Conservation (phyloP, 2,797 vertebrate species). For the Chaetodon trifasciatus region DNA sequence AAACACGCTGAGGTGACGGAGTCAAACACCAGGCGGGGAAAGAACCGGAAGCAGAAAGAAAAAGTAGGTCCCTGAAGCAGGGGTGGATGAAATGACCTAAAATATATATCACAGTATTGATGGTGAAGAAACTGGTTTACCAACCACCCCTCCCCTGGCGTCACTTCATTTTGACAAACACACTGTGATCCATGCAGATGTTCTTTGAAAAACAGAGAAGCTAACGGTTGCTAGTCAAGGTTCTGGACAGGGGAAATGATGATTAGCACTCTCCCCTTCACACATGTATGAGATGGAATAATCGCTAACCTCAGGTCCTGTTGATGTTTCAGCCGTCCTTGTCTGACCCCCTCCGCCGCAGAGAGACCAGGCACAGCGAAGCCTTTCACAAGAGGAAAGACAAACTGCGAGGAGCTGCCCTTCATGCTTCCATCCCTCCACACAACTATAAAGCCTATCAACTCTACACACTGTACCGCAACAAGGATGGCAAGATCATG, state of each 20-base stretch:
- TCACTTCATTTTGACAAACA: not conserved
- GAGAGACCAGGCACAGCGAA: constrained; percentile 83
- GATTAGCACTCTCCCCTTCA: not conserved
- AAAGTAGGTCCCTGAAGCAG: constrained; percentile 64
- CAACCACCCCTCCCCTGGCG: too few relatives aligned
- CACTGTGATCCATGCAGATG: not conserved
- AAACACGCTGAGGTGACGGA: constrained; percentile 76
- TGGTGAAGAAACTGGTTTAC: too few relatives aligned
- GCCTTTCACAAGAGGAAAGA: constrained; percentile 81
- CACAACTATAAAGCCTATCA: constrained; percentile 96
- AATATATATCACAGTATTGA: too few relatives aligned
- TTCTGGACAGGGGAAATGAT: not conserved
- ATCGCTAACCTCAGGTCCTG: not conserved
- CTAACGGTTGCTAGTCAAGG: rapidly evolving
- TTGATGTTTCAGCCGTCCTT: constrained; percentile 85
- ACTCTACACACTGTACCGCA: constrained; percentile 95
- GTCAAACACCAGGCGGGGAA: constrained; percentile 79
- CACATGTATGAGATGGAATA: not conserved
- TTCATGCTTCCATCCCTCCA: constrained; percentile 81
- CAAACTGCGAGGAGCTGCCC: constrained; percentile 82
- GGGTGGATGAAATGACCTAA: too few relatives aligned
- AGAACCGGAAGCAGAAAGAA: constrained; percentile 83
- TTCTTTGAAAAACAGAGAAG: not conserved
- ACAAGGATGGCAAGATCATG: constrained; percentile 96
- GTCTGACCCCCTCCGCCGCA: constrained; percentile 90